Base-by-base conservation (phyloP, 2,888 invertebrate species). In the Sclerodermus sp. region DNA sequence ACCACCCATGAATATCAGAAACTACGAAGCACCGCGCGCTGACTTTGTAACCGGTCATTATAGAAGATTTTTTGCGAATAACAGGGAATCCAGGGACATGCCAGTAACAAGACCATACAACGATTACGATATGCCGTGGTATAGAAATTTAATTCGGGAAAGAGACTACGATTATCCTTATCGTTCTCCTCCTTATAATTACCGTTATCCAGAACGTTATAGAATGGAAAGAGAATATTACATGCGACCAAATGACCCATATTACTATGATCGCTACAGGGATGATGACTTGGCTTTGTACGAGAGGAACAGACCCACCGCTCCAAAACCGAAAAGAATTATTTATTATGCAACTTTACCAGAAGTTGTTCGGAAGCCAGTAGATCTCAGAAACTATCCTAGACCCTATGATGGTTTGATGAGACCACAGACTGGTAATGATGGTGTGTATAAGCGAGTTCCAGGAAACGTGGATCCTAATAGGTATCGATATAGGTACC, bases 321-420 rank as follows among this genome's bases (percentile, higher is more conserved):
- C 67, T 1, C 64, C 67, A 0, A 76, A 73, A 47, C 75, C 74
- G 0, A 75, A 72, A 47, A 60, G 79, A 47, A 77, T 79, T 38
- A 76, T 79, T 16, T 79, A 79, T 46, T 79, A 79, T 45, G 79
- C 79, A 1, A 78, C 77, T 0, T 54, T 79, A 8, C 79, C 79
- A 10, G 79, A 79, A 46, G 57, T 79, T n/a, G 69, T 76, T 1
- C 58, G 79, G 1, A 74, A 78, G 49, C 78, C 79, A 1, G 71
- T 74, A 1, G 78, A 77, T 14, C 51, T 74, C 1, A 63, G 76
- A 8, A 73, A 64, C 31, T 71, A 73, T 41, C 68, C 62, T 0
- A 57, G 71, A 12, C 64, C 71, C 1, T 74, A 75, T 41, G 71
- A 68, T 18, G 55, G 43, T 6, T 41, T 53, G 1, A 51, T 55